Evolutionary conservation across 2,888 invertebrate species (phyloP), one percentile per base, ranked within the genome.

Genomic region (Microctonus aethiopoides): DNA sequence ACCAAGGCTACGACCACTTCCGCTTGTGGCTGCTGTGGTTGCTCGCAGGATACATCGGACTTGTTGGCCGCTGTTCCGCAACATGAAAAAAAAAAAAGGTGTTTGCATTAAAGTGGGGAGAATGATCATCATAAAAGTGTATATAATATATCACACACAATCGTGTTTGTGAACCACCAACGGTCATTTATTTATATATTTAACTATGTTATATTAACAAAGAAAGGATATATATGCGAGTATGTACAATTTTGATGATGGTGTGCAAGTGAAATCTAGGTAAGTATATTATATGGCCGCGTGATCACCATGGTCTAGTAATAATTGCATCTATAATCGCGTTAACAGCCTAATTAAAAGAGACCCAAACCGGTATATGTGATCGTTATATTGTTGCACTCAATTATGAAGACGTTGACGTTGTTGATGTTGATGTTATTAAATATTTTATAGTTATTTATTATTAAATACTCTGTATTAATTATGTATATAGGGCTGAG

Each of bases 261-360:
- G 60, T 72, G n/a, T 61, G 54, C 78, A 79, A 83, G 86, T 86
- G 86, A 86, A 86, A 86, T 86, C 85, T 85, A 85, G 86, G 86
- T 86, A 86, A 86, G 85, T 86, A 79, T 86, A 86, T 85, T 86
- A 84, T 86, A 86, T 86, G 86, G 83, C 79, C 77, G 81, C 66
- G 73, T 85, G 85, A 83, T 79, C 79, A 77, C 79, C 79, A 84
- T 84, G 86, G 85, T 86, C 86, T 85, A 85, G 84, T 86, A 86
- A 86, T 83, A 79, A 76, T 74, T 79, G 81, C 79, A 79, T 80
- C 79, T 79, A 82, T 82, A 80, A 85, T 84, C 81, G 76, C 81
- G 75, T 76, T 79, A 80, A 80, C 78, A 75, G 79, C 76, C 81
- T 78, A 80, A 81, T 81, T 81, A 80, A 80, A 75, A 75, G 73